Percentiles rank a stretch among this genome's conserved stretches.
phyloP scores from a whole-genome alignment of 2,888 invertebrate species.

The Rapana venosa region DNA sequence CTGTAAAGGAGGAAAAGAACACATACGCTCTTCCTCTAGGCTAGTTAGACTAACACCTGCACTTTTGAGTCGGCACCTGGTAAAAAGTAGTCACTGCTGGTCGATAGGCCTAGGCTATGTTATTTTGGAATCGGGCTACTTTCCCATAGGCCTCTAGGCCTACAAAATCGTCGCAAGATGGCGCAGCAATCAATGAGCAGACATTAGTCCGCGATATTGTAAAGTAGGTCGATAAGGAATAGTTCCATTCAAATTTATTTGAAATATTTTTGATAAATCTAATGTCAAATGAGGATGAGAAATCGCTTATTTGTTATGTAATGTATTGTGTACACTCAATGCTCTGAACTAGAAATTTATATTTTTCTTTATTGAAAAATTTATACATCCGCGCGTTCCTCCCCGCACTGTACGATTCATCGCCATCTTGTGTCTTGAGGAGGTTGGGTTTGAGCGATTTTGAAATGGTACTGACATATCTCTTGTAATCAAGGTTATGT shows the following conservation, averaged over 20 bases:
- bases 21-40: too few species aligned
- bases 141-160: background rate
- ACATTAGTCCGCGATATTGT: constrained; percentile 24
- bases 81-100: too few species aligned
- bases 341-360: background rate
- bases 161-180: constrained; percentile 1
- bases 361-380: constrained; percentile 8
- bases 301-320: background rate
- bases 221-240: constrained; percentile 17
- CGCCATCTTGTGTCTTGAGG: constrained; percentile 13
- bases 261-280: background rate
- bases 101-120: background rate
- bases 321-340: background rate
- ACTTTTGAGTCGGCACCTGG: too few species aligned
- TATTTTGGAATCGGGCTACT: background rate
- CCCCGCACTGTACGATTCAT: background rate
- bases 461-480: background rate
- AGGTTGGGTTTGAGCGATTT: background rate
- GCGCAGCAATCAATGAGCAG: background rate
- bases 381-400: constrained; percentile 31
- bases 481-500: too few species aligned
- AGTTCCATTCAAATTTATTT: background rate
- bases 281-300: background rate
- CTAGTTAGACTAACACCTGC: too few species aligned
- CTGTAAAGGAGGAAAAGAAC: too few species aligned